These are phyloP conservation scores for Myoxocephalus aenaeus DNA, from an alignment of 2,797 vertebrate genomes.

Conservation along the genomic window DNA sequence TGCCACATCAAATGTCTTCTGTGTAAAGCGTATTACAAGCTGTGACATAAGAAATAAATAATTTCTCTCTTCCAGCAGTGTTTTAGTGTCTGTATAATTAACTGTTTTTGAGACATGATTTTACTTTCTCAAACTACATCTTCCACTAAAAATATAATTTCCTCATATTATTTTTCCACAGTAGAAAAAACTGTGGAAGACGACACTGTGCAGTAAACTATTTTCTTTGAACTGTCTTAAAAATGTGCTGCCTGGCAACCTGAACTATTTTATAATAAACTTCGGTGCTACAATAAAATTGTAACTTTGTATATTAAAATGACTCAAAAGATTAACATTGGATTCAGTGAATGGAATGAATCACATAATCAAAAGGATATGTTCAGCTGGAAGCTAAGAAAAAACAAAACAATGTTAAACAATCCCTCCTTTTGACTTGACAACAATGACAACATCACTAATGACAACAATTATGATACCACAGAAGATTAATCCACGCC, in stretches of 20 bases:
- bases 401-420: background rate
- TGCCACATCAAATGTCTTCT: slow-evolving; percentile 13
- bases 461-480: slow-evolving; percentile 38
- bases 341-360: slow-evolving; percentile 27
- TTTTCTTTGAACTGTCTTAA: slow-evolving; percentile 6
- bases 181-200: slow-evolving; percentile 13
- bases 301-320: slow-evolving; percentile 16
- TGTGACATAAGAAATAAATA: slow-evolving; percentile 8
- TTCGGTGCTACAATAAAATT: slow-evolving; percentile 13
- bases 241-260: background rate
- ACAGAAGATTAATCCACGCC: slow-evolving; percentile 19
- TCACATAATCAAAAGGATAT: slow-evolving; percentile 37
- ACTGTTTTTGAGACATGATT: slow-evolving; percentile 3
- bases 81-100: background rate
- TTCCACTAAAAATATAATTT: slow-evolving; percentile 12
- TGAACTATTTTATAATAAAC: slow-evolving; percentile 1
- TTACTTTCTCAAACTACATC: slow-evolving; percentile 1
- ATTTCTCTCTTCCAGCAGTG: background rate
- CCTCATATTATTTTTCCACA: slow-evolving; percentile 11
- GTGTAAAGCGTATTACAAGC: background rate
- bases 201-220: background rate
- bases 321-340: slow-evolving; percentile 44
- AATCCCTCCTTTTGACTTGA: background rate
- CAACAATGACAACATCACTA: slow-evolving; percentile 27
- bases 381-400: slow-evolving; percentile 23